Base-by-base conservation (phyloP, 1,140 invertebrate species). In the Propsilocerus akamusi region DNA sequence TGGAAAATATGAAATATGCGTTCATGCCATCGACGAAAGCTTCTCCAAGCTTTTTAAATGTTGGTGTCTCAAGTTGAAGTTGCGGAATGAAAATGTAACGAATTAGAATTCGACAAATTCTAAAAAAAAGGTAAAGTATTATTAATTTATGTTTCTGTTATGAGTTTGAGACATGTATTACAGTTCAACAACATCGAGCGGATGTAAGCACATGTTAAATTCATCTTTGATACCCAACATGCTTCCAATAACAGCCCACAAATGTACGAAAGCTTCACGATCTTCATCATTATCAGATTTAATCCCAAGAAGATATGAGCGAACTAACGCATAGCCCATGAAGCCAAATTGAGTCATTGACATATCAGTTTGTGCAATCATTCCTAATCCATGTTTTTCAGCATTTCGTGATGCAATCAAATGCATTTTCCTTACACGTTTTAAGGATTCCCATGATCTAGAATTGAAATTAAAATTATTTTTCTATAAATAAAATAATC, bases 261-360 rank as follows among this genome's bases (percentile, higher is more conserved):
- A 76, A 59, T 89, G 83, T 3, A 85, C 64, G 50, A 84, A 76
- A n/a, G 76, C 78, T 46, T 82, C 76, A n/a, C 78, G 56, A 49
- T 81, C 77, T 17, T 73, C 66, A 17, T 66, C 55, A 5, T 62
- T 67, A 4, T 62, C 59, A 14, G 63, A 26, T 11, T 14, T 28
- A 6, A 86, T 67, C 1, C 83, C 83, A 20, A 86, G 64, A 46
- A 71, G 58, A 24, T 78, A 61, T 0, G 78, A 73, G 47, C 74
- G 73, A 2, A 81, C 52, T 0, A 87, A 51, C 0, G 75, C 70
- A 48, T 32, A 51, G 2, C 86, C 86, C 51, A 90, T 75, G 57
- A 93, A 91, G 10, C 81, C 82, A 56, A 83, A 86, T 58, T 81
- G 80, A 0, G 87, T 86, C 0, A 88, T 56, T 0, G 77, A 76